Conservation (phyloP, 2,888 invertebrate species). For the Pilophorus perplexus region DNA sequence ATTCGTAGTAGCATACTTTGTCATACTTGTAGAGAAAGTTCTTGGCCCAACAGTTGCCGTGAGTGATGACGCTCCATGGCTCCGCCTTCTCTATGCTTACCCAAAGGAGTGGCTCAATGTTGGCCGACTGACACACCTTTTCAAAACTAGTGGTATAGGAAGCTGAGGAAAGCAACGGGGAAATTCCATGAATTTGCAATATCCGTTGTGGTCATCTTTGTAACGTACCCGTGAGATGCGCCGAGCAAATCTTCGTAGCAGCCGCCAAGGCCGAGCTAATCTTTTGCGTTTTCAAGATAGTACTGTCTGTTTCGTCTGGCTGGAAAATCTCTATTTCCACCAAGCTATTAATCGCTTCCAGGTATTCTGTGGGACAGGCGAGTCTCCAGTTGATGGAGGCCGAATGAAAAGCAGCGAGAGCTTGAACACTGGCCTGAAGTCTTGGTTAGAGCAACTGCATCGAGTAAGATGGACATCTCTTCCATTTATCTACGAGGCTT, state of each 20-base stretch:
- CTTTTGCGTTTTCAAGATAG: conserved; percentile 2
- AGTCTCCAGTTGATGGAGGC: conserved; percentile 11
- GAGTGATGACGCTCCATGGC: conserved; percentile 30
- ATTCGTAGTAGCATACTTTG: conserved; percentile 4
- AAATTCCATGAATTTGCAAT: no score
- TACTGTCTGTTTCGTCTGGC: neutral
- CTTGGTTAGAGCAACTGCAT: neutral
- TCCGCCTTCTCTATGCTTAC: conserved; percentile 1
- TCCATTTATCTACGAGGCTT: neutral
- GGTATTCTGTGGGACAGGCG: neutral
- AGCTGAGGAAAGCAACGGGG: neutral
- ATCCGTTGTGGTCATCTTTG: neutral
- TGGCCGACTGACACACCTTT: neutral
- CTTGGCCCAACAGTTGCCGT: conserved; percentile 30
- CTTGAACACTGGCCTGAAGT: neutral
- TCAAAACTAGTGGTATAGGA: no score
- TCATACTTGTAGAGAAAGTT: conserved; percentile 28
- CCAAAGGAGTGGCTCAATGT: neutral
- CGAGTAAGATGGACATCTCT: neutral
- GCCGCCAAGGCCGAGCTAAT: neutral
- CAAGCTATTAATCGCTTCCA: neutral
- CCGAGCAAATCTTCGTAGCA: neutral
- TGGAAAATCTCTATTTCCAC: conserved; percentile 4
- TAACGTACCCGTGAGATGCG: neutral
- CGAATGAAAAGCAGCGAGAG: conserved; percentile 18